Base-by-base conservation (phyloP, 2,113 vertebrate species). In the Urocynchramus pylzowi region DNA sequence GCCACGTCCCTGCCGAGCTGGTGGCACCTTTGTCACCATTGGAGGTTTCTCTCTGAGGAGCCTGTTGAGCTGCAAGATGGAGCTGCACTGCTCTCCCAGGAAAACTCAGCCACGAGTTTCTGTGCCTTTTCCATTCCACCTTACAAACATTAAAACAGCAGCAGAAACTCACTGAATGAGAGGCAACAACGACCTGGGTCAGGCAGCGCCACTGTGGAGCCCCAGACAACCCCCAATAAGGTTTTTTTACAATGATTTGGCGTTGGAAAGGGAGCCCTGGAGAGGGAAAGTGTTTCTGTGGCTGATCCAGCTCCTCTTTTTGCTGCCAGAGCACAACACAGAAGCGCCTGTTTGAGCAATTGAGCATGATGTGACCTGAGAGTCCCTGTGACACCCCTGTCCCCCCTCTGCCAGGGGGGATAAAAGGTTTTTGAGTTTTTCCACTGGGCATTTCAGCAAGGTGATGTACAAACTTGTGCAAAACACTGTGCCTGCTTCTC, bases 361-460 rank as follows among this genome's bases (percentile, higher is more conserved):
- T 98, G 98, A 98, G 98, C 98, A 98, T 98, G 98, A 98, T 98
- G 98, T 98, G 97, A 96, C 98, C 97, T 96, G 87, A 97, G 84
- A 96, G 93, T 91, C 92, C 98, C 97, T 94, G 95, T 89, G 94
- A 92, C 87, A 44, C 60, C 68, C n/a, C 93, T 19, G 37, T 31
- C 78, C 60, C 60, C 96, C 97, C 88, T 76, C 83, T 52, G 96
- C 75, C 78, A 57, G 82, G 75, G 74, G 47, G 42, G 6, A 64
- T 0, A 14, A 81, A 65, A 35, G 35, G 26, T 28, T 93, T 90
- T 86, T 92, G 64, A 70, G 54, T 37, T 77, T 95, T 86, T 90
- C 83, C 83, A 71, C 90, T 45, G 95, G 19, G 41, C 93, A 95
- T 95, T 85, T 87, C 92, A 97, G 93, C 96, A 96, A 97, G 97